Conservation (phyloP, 2,113 vertebrate genomes). For the Peromyscus leucopus region DNA sequence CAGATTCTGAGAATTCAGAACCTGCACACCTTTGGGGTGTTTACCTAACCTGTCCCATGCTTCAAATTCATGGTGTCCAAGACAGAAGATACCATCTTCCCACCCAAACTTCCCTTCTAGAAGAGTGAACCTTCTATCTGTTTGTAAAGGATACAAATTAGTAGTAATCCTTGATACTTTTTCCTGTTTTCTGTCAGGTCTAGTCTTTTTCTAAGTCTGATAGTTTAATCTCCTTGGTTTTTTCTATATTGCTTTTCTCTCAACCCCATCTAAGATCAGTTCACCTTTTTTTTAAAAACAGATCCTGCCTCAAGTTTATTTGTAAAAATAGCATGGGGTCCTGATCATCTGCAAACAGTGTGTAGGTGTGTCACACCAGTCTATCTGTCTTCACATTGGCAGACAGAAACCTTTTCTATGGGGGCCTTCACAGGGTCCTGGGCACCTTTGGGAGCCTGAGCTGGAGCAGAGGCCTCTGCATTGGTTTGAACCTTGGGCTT, state of each 20-base stretch:
- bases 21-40: background rate
- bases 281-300: background rate
- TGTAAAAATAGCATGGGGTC: too few species aligned
- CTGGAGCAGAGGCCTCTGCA: too few species aligned
- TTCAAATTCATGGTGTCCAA: background rate
- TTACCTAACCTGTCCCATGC: background rate
- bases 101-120: background rate
- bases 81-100: background rate
- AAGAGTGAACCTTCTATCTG: background rate
- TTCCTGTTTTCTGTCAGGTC: background rate
- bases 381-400: too few species aligned
- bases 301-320: too few species aligned
- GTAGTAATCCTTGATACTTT: background rate
- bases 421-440: too few species aligned
- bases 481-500: too few species aligned
- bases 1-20: conserved; percentile 12
- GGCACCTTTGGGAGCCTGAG: too few species aligned
- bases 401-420: too few species aligned
- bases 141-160: background rate
- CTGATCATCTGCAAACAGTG: too few species aligned
- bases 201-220: background rate
- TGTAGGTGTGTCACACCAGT: too few species aligned
- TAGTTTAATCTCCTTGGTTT: background rate
- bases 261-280: background rate
- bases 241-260: background rate